phyloP scores from a whole-genome alignment of 2,113 vertebrate genomes.

The Crotalus horridus region DNA sequence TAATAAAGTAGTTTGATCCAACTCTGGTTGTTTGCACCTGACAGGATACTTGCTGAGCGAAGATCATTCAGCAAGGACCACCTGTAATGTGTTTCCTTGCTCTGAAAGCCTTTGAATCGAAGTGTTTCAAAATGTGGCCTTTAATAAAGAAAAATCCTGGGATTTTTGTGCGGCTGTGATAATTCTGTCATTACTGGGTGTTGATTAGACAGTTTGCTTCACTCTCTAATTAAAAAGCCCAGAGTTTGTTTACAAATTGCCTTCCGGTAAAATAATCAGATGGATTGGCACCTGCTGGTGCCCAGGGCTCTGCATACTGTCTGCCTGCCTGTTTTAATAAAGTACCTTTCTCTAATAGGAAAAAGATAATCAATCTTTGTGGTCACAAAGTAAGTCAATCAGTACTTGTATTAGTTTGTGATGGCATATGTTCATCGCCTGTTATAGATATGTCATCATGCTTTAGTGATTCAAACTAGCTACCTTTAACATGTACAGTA shows the following conservation, averaged over 20 bases:
- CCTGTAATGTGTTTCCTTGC: background rate
- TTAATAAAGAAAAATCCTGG: background rate
- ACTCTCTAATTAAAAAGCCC: background rate
- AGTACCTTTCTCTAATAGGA: background rate
- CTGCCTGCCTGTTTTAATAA: background rate
- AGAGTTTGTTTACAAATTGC: background rate
- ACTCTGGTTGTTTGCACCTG: background rate
- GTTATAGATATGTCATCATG: background rate
- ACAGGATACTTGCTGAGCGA: background rate
- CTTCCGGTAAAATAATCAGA: background rate
- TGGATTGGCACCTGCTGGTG: background rate
- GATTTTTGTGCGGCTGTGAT: background rate
- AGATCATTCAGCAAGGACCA: background rate
- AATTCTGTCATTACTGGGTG: no score
- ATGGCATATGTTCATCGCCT: background rate
- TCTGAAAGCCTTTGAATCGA: background rate
- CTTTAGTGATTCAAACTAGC: constrained; percentile 11
- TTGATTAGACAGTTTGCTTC: background rate
- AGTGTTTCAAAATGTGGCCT: background rate
- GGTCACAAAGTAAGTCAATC: background rate
- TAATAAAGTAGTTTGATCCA: background rate
- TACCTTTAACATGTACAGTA: constrained; percentile 52
- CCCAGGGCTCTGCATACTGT: background rate
- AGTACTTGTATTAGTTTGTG: background rate
- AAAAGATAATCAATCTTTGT: background rate